These are phyloP conservation scores for Brachionus rotundiformis DNA, from an alignment of 1,140 invertebrate species.

Conservation along the genomic window DNA sequence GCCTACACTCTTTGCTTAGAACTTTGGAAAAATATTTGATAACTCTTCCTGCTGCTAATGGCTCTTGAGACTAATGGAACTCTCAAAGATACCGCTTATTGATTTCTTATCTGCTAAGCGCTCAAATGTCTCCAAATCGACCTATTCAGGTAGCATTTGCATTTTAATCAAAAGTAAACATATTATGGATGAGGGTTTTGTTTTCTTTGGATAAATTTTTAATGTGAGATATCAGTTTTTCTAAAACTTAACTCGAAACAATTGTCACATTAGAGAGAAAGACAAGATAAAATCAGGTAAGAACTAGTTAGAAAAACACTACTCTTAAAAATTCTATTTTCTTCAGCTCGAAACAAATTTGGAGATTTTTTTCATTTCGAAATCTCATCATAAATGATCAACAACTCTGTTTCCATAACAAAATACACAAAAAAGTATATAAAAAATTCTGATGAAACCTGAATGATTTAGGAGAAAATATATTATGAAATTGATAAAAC, in stretches of 20 bases:
- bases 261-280: not conserved
- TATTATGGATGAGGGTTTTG: conserved; percentile 6
- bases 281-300: conserved; percentile 11
- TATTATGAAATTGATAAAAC: conserved; percentile 46
- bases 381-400: conserved; percentile 41
- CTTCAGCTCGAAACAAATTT: not conserved
- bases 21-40: conserved; percentile 12
- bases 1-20: not conserved
- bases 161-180: conserved; percentile 7
- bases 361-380: conserved; percentile 20
- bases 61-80: conserved; percentile 10
- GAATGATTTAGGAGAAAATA: conserved; percentile 37
- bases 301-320: conserved; percentile 13
- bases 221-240: conserved; percentile 16
- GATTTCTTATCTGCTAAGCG: not conserved
- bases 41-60: conserved; percentile 11
- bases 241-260: not conserved
- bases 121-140: not conserved
- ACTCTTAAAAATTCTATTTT: not conserved
- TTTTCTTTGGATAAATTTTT: conserved; percentile 40
- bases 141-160: not conserved
- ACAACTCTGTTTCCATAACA: conserved; percentile 38
- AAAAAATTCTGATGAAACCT: conserved; percentile 42
- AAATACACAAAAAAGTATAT: conserved; percentile 23
- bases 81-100: not conserved